Conservation (phyloP, 2,888 invertebrate genomes). For the Cryptocheilus praepositus region DNA sequence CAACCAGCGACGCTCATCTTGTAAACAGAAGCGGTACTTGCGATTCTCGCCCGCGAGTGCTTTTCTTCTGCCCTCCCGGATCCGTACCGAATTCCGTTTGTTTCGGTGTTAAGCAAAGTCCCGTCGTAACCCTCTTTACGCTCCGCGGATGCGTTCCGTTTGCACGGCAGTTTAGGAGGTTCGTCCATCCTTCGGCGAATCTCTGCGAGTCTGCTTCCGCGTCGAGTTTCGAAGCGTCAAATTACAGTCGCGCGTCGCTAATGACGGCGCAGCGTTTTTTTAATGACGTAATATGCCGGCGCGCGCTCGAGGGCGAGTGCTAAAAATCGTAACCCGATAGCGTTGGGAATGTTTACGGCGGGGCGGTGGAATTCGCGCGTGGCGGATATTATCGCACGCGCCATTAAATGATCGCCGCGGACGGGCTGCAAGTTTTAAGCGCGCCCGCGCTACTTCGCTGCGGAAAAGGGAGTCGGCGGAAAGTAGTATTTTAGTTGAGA, state of each 20-base stretch:
- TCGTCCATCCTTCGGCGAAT: no score
- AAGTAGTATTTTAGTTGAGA: constrained; percentile 59
- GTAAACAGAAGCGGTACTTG: constrained; percentile 51
- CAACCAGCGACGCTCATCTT: constrained; percentile 68
- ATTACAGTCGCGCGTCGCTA: no score
- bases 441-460: constrained; percentile 36
- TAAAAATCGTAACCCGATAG: background rate
- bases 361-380: no score
- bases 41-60: constrained; percentile 1
- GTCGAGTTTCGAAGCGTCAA: no score
- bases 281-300: background rate
- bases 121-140: no score
- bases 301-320: background rate
- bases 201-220: no score
- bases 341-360: constrained; percentile 5
- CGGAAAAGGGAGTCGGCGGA: constrained; percentile 49
- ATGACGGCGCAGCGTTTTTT: no score
- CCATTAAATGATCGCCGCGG: constrained; percentile 26
- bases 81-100: no score
- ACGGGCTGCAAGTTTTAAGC: constrained; percentile 40
- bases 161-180: no score
- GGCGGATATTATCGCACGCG: background rate
- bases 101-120: no score
- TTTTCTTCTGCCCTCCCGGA: no score
- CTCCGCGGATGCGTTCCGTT: no score